Base-by-base conservation (phyloP, 2,888 invertebrate genomes). In the Baronia brevicornis region DNA sequence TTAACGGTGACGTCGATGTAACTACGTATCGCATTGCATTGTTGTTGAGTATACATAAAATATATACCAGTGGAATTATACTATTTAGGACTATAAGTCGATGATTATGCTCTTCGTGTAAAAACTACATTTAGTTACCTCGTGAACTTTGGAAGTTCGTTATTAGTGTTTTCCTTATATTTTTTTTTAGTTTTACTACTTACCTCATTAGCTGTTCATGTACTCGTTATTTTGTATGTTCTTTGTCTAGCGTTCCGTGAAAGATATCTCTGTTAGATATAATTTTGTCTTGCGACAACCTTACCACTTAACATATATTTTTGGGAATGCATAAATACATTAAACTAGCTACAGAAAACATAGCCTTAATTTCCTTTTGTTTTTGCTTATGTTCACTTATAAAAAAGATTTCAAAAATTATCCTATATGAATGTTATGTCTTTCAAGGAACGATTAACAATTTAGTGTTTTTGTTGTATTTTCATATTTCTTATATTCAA, bases 91-190 rank as follows among this genome's bases (percentile, higher is more conserved):
- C 79, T 80, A 58, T 77, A 78, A 82, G 80, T 80, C 82, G 54
- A 59, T 60, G 58, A 64, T 57, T 64, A 62, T 60, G 58, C 66
- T 68, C 65, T 68, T 68, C 58, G 51, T 71, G 67, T 57, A 53
- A 46, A 50, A 51, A 64, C 68, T 77, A 74, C 59, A 55, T 77
- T 78, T 79, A 82, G 80, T 82, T 82, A 82, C 82, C 82, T 75
- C 61, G 54, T 60, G 82, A 78, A 77, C 82, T 75, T 75, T 59
- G 69, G 72, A 82, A 82, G 82, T 82, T 82, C 82, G 47, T 54
- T 49, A 61, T 70, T 69, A 60, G 58, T 69, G 55, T 64, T 65
- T 64, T 29, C 22, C 60, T 57, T 60, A n/a, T n/a, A 58, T 64
- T 62, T 60, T 50, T 54, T 44, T 44, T 52, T 56, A 54, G 51